Conservation (phyloP, 2,797 vertebrate species). For the Nasua narica region DNA sequence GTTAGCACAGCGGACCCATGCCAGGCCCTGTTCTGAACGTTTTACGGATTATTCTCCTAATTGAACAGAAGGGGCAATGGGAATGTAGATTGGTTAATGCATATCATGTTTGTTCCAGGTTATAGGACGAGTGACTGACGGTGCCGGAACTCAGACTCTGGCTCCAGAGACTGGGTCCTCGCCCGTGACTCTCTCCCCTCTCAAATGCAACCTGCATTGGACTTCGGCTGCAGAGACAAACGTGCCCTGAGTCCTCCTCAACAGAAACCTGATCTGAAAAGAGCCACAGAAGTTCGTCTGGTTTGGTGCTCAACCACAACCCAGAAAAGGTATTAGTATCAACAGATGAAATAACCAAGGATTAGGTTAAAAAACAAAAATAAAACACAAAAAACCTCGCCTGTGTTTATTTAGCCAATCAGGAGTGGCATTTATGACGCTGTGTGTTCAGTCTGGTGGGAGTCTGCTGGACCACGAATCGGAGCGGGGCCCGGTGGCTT, state of each 20-base stretch:
- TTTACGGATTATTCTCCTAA: neutral
- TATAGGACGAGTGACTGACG: neutral
- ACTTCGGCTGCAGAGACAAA: neutral
- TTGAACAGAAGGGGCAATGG: neutral
- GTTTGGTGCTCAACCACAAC: neutral
- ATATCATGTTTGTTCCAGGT: neutral
- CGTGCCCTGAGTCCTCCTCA: neutral
- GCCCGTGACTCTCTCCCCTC: neutral
- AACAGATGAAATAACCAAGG: neutral
- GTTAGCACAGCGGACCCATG: neutral
- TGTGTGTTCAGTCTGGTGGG: neutral
- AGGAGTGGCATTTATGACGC: neutral
- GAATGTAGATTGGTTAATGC: rapidly evolving
- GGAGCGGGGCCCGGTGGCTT: neutral
- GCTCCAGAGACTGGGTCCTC: neutral
- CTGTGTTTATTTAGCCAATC: neutral
- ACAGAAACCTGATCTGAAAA: neutral
- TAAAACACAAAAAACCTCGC: too few relatives aligned
- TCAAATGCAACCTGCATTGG: neutral
- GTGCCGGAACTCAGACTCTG: neutral
- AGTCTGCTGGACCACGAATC: neutral
- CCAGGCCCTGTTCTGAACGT: neutral
- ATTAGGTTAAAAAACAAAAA: neutral
- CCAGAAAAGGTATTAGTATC: neutral
- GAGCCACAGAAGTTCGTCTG: neutral